Evolutionary conservation across 2,888 invertebrate species (phyloP), one percentile per base, ranked within the genome.

Genomic region (Elaeidobius kamerunicus): DNA sequence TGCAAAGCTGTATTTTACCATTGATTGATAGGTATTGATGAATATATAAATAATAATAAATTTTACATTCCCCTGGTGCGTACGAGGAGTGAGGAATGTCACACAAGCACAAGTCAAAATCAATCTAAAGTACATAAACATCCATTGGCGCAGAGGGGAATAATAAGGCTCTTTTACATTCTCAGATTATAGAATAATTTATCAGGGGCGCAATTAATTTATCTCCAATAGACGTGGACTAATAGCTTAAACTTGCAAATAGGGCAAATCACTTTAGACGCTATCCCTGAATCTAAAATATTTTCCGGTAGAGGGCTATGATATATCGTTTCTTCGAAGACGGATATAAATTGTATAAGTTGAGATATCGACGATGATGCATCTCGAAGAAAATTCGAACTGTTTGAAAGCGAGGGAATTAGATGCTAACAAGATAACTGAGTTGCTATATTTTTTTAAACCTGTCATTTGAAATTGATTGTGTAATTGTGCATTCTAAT

Each of bases 161-260:
- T n/a, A n/a, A n/a, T n/a, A n/a, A n/a, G n/a, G 9, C 27, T 4
- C 18, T 2, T 39, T 11, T 18, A 27, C 40, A 27, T 40, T 7
- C 27, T 14, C 40, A 14, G 27, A 20, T 27, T 40, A 27, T 40
- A 40, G 27, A 40, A 40, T 40, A 15, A 40, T 40, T 40, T 40
- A 40, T 40, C 40, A 40, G 40, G 7, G 2, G 15, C 9, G 20
- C 27, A 27, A 40, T 40, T 27, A 27, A 40, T 40, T 15, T 27
- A 40, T 40, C 40, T 40, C 6, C 3, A 23, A 35, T 15, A 18
- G 36, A 45, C 45, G 20, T 18, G 17, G 9, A 45, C 35, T 45
- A 45, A 45, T 45, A n/a, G 45, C 7, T 35, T 19, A 3, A 19
- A 32, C 35, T 45, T 45, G 45, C 20, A 45, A 45, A 45, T 35